Evolutionary conservation across 53 echinoderm and acorn worm genomes (phyloP), one percentile per base, ranked within the genome.

Genomic region (Temnopleurus reevesii): DNA sequence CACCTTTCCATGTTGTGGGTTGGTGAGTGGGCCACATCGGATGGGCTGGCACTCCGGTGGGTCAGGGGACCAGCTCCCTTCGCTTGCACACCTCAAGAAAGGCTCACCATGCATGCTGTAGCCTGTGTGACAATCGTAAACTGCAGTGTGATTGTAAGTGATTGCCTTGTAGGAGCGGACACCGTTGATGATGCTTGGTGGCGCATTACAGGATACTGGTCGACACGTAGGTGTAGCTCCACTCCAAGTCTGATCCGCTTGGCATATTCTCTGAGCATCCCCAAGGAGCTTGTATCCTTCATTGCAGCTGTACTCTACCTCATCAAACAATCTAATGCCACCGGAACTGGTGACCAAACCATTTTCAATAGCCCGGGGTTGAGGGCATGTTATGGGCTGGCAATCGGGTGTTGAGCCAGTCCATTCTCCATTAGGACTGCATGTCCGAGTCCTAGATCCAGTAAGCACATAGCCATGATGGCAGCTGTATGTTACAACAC

Each of bases 291-390:
- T 76, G 89, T 94, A 94, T 4, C 99, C 99, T 46, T 55, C 91
- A 46, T 76, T 26, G 82, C 99, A 97, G n/a, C 81, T 66, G 65
- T 94, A 97, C 19, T 90, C 60, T 18, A 97, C 84, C 25, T 87
- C 65, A 46, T 66, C 53, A 15, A 45, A 44, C 26, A 59, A 56
- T n/a, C 60, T 21, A 59, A 59, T 44, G 8, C 45, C 60, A 4
- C 88, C 88, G 18, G n/a, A 34, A 46, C 12, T 87, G 34, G 84
- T 15, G 21, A 71, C 53, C 2, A 64, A 59, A 19, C 92, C 95
- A 45, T 94, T 88, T 27, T 81, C 30, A 8, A 95, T 86, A 31
- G 53, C 81, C 1, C 45, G 30, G 12, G 95, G 93, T 49, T 55
- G 56, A 4, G 25, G 59, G 55, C 95, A 95, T 29, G 81, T 71